These are phyloP conservation scores for Pollenia angustigena DNA, from an alignment of 2,888 invertebrate genomes.

Conservation along the genomic window DNA sequence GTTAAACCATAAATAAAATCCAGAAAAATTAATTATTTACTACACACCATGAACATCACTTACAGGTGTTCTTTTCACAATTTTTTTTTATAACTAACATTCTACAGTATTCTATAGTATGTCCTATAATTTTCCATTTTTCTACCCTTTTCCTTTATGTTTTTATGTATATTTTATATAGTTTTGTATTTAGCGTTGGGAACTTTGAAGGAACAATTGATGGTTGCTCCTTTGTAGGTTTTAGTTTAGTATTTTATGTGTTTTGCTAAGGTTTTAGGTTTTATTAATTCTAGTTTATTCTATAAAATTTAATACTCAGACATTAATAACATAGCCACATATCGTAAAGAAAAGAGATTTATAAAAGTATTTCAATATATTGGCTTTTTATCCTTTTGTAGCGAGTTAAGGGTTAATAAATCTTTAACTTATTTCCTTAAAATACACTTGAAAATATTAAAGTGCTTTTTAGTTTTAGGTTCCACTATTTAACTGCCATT, in stretches of 20 bases:
- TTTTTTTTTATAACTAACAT: constrained; percentile 41
- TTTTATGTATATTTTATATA: constrained; percentile 3
- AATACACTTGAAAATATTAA: too few relatives aligned
- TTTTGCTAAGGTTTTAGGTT: background rate
- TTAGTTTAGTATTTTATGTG: constrained; percentile 22
- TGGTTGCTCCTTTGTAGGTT: constrained; percentile 31
- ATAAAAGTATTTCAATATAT: background rate
- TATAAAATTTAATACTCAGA: background rate
- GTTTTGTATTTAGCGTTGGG: background rate
- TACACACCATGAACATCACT: constrained; percentile 71
- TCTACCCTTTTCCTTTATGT: background rate
- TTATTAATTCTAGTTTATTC: constrained; percentile 27
- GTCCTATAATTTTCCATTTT: background rate
- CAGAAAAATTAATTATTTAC: constrained; percentile 72
- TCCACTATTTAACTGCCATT: too few relatives aligned
- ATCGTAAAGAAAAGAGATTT: too few relatives aligned
- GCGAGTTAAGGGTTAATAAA: constrained; percentile 17
- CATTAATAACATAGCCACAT: too few relatives aligned
- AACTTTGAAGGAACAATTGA: background rate
- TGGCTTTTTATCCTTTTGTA: background rate
- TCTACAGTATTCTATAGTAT: background rate
- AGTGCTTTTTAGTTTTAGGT: too few relatives aligned
- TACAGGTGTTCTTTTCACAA: constrained; percentile 66
- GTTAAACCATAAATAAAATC: constrained; percentile 68
- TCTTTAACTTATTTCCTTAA: background rate